Conservation (phyloP, 1,140 invertebrate species). For the Drosophila pectinifera region DNA sequence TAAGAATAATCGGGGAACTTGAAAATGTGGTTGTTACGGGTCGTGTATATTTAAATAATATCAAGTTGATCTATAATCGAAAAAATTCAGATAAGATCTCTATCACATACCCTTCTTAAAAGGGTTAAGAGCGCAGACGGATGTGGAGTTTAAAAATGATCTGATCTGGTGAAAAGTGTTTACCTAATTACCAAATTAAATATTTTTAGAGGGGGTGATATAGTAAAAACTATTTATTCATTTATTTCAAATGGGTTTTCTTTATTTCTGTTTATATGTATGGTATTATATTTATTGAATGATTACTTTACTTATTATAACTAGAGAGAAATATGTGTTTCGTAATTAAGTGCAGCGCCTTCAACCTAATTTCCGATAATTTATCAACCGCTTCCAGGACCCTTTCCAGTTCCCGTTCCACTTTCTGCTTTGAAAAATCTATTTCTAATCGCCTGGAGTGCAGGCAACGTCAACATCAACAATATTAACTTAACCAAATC, state of each 20-base stretch:
- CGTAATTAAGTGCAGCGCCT: not conserved
- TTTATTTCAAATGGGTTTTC: no score
- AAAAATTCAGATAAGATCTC: no score
- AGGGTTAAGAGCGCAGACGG: no score
- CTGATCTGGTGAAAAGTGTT: no score
- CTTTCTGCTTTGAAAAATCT: conserved; percentile 33
- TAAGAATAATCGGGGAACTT: not conserved
- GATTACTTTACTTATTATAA: not conserved
- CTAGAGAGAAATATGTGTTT: not conserved
- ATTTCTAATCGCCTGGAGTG: conserved; percentile 33
- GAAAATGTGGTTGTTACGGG: no score
- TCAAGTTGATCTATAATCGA: not conserved
- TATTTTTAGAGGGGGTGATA: not conserved
- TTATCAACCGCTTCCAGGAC: conserved; percentile 4
- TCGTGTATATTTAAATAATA: not conserved
- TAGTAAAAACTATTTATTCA: no score
- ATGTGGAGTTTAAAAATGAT: no score
- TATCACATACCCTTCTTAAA: no score
- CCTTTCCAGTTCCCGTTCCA: not conserved
- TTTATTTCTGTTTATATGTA: no score
- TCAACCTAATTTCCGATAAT: conserved; percentile 3
- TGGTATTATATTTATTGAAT: no score
- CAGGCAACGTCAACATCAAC: conserved; percentile 24
- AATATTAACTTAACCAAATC: conserved; percentile 37
- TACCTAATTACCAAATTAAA: no score